These are phyloP conservation scores for Antigone vipio DNA, from an alignment of 2,113 vertebrate genomes.

Conservation along the genomic window DNA sequence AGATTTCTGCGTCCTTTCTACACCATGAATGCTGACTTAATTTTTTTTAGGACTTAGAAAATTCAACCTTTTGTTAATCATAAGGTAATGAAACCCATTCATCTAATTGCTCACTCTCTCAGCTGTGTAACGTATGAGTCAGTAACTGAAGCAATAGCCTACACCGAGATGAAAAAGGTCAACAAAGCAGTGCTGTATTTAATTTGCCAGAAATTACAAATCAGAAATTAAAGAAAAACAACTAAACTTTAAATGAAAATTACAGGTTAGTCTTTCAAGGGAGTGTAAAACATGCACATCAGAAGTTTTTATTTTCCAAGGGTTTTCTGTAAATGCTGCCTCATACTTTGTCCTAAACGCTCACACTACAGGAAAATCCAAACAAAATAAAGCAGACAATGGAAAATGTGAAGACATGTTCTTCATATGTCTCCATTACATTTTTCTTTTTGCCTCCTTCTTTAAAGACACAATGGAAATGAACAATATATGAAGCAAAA, in stretches of 20 bases:
- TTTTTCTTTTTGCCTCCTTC: neutral
- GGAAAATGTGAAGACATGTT: neutral
- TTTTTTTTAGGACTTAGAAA: neutral
- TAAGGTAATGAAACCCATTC: neutral
- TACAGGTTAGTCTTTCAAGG: neutral
- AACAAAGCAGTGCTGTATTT: neutral
- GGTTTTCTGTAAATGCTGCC: neutral
- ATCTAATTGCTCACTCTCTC: neutral
- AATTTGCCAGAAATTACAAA: neutral
- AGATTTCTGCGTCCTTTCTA: neutral
- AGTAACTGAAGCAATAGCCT: neutral
- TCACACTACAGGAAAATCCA: neutral
- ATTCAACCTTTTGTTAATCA: constrained; percentile 30
- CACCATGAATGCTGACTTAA: neutral
- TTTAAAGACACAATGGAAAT: neutral
- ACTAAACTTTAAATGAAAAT: neutral
- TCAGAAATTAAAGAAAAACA: neutral
- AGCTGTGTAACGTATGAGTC: neutral
- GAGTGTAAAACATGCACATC: neutral
- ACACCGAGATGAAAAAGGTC: neutral
- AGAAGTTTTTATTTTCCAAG: neutral
- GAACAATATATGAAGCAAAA: neutral
- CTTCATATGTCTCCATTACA: fast-evolving
- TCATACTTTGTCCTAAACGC: neutral
- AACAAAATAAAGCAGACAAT: neutral